Evolutionary conservation across 64 coral and sea anemone species (phyloP).

Genomic region (Trachythela sp.): DNA sequence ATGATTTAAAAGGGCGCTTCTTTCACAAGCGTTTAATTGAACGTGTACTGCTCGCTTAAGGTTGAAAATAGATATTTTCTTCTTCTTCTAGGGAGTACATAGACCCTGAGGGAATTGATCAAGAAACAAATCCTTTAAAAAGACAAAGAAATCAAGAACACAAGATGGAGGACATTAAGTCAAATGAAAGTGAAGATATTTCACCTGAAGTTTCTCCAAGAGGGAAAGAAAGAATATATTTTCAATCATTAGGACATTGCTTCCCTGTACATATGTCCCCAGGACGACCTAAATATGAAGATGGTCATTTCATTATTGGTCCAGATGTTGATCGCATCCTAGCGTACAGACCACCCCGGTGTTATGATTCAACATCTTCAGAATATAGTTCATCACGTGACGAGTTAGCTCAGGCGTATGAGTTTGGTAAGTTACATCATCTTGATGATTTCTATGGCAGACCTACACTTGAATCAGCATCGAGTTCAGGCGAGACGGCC

Average conservation of each 20-base stretch:
- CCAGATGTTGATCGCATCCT: constrained; percentile 53
- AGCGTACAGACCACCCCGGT: constrained; percentile 57
- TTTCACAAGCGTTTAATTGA: no score
- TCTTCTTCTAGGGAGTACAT: background rate
- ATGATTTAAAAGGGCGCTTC: no score
- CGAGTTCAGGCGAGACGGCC: constrained; percentile 83
- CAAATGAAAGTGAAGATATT: background rate
- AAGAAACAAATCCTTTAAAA: background rate
- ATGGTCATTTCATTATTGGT: constrained; percentile 60
- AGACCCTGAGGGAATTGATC: background rate
- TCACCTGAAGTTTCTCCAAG: background rate
- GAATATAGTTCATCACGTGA: constrained; percentile 99
- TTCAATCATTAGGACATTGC: constrained; percentile 24
- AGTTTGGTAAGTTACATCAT: constrained; percentile 95
- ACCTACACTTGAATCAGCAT: constrained; percentile 90
- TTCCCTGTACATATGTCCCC: background rate
- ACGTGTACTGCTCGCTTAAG: no score
- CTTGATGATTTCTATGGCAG: constrained; percentile 91
- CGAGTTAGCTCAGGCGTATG: constrained; percentile 81
- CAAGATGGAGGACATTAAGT: background rate
- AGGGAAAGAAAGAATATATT: constrained; percentile 24
- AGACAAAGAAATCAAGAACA: background rate
- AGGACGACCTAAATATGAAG: constrained; percentile 51
- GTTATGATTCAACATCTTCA: constrained; percentile 93
- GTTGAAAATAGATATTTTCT: no score